Conservation (phyloP, 2,888 invertebrate genomes). For the Cerastis rubricosa region DNA sequence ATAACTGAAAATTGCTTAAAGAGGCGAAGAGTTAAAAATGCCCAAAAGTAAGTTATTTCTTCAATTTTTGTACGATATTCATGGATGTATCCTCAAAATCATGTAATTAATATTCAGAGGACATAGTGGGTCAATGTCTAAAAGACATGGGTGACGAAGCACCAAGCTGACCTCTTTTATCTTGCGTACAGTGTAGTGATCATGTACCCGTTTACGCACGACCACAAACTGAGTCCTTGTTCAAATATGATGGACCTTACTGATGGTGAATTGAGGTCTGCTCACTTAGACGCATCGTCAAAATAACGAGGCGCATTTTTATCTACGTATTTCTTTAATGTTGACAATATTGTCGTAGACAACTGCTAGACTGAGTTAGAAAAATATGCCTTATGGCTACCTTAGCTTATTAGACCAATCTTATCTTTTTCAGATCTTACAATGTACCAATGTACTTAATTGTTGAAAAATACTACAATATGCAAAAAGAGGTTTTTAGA, state of each 20-base stretch:
- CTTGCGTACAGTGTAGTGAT: slow-evolving; percentile 39
- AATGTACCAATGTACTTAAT: neutral
- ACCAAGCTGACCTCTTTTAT: slow-evolving; percentile 59
- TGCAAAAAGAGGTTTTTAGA: neutral
- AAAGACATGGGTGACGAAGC: slow-evolving; percentile 69
- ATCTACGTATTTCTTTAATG: slow-evolving; percentile 1
- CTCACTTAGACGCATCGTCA: slow-evolving; percentile 24
- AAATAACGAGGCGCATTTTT: slow-evolving; percentile 19
- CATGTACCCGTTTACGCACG: slow-evolving; percentile 56
- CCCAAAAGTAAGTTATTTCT: neutral
- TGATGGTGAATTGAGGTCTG: slow-evolving; percentile 31
- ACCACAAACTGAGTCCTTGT: slow-evolving; percentile 48
- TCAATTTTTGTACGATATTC: neutral
- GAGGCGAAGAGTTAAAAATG: neutral
- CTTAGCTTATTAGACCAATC: neutral
- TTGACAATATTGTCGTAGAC: neutral
- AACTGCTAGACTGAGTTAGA: neutral
- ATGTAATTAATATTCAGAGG: slow-evolving; percentile 77
- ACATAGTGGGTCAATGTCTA: slow-evolving; percentile 80
- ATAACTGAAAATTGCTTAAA: slow-evolving; percentile 15
- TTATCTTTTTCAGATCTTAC: neutral
- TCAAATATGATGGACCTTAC: slow-evolving; percentile 42
- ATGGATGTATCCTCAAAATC: slow-evolving; percentile 42
- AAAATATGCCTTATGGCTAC: neutral
- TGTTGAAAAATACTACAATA: neutral